These are phyloP conservation scores for Pomacea canaliculata DNA, from an alignment of 2,888 invertebrate species.

Conservation along the genomic window DNA sequence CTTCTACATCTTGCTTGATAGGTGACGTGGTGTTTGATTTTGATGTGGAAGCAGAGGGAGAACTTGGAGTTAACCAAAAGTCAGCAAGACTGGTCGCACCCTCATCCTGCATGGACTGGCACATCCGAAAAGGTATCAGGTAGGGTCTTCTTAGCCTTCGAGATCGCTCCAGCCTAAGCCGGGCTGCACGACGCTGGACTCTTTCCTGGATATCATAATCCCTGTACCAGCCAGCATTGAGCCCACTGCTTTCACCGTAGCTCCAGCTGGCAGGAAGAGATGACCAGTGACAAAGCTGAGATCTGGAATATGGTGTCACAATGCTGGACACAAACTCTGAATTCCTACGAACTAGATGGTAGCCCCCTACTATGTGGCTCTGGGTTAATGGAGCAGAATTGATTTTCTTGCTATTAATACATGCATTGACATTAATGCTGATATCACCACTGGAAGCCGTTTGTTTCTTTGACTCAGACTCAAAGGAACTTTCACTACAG, in stretches of 20 bases:
- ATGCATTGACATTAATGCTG: not conserved
- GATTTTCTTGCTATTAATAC: not conserved
- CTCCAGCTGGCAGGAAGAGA: conserved; percentile 6
- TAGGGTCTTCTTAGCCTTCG: conserved; percentile 52
- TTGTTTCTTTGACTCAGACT: not conserved
- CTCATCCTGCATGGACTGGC: conserved; percentile 49
- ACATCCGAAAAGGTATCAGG: conserved; percentile 59
- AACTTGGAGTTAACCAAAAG: conserved; percentile 11
- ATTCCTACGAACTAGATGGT: conserved; percentile 19
- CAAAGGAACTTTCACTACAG: conserved; percentile 14
- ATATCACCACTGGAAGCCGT: too few relatives aligned
- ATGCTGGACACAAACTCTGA: conserved; percentile 14
- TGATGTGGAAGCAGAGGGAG: conserved; percentile 30
- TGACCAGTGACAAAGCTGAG: not conserved
- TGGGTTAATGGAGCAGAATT: not conserved
- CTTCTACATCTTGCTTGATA: conserved; percentile 40
- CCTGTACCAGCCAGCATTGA: conserved; percentile 36
- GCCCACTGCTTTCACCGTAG: conserved; percentile 17
- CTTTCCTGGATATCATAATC: conserved; percentile 37
- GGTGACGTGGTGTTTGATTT: conserved; percentile 57
- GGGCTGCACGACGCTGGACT: conserved; percentile 36
- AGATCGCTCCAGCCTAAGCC: conserved; percentile 38
- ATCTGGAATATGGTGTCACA: not conserved
- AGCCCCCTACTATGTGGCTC: not conserved
- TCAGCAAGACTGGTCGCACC: conserved; percentile 26